A percentile compares a stretch with the other conserved stretches of the same genome.
Evolutionary conservation across 2,113 vertebrate species (phyloP).

Genomic region (Lasiurus cinereus): DNA sequence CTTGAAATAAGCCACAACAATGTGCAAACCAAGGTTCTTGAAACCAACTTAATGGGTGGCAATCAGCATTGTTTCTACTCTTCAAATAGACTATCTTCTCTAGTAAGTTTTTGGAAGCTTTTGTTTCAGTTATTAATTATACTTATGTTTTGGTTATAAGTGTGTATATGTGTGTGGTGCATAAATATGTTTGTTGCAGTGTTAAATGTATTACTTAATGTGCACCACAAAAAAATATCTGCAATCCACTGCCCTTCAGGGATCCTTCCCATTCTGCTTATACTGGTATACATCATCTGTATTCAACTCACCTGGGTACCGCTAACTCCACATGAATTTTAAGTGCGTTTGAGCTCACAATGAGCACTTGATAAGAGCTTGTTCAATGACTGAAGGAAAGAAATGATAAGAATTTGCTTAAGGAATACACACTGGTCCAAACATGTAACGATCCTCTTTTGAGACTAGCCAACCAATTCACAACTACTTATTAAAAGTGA

Average conservation of each 20-base stretch:
- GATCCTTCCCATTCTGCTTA: neutral
- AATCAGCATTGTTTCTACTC: neutral
- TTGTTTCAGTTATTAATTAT: neutral
- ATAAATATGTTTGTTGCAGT: neutral
- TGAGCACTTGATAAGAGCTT: neutral
- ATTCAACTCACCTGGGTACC: neutral
- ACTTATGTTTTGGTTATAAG: neutral
- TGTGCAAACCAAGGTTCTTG: neutral
- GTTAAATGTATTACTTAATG: neutral
- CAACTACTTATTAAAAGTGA: neutral
- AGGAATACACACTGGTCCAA: neutral
- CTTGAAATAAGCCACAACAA: neutral
- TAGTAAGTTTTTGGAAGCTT: neutral
- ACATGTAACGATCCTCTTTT: neutral
- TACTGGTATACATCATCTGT: neutral
- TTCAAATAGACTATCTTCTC: neutral
- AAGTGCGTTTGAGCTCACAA: neutral
- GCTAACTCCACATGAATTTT: neutral
- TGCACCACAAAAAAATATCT: neutral
- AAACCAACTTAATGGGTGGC: neutral
- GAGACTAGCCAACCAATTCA: neutral
- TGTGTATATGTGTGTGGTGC: neutral
- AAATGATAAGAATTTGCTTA: neutral
- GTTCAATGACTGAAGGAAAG: neutral
- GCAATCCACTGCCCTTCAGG: neutral